Evolutionary conservation across 1,140 invertebrate genomes (phyloP).

Genomic region (Panagrolaimus sp.): DNA sequence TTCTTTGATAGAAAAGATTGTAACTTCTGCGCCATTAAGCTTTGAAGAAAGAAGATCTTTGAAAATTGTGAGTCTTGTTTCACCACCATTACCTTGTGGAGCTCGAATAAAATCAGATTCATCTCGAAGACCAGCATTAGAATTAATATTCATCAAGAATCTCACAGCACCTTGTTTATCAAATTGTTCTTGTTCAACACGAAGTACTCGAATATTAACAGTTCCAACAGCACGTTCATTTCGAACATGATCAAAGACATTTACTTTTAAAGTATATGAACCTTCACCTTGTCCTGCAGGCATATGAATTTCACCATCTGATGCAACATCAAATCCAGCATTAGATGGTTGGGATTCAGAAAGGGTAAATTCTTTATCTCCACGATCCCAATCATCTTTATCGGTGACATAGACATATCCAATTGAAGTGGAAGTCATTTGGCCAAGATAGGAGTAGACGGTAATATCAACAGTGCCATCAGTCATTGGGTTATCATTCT

Average conservation of each 20-base stretch:
- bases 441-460: constrained; percentile 54
- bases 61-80: constrained; percentile 17
- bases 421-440: constrained; percentile 47
- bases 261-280: constrained; percentile 44
- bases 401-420: constrained; percentile 52
- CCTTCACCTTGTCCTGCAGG: constrained; percentile 45
- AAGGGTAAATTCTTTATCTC: constrained; percentile 45
- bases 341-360: background rate
- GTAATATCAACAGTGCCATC: constrained; percentile 49
- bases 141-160: constrained; percentile 16
- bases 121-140: constrained; percentile 12
- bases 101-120: constrained; percentile 20
- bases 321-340: background rate
- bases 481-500: constrained; percentile 57
- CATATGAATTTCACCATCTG: constrained; percentile 42
- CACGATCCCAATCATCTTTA: constrained; percentile 54
- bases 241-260: constrained; percentile 43
- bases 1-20: constrained; percentile 33
- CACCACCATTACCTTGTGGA: background rate
- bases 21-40: constrained; percentile 1
- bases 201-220: constrained; percentile 45
- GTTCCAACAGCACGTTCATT: constrained; percentile 39
- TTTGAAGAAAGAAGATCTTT: background rate
- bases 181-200: constrained; percentile 42
- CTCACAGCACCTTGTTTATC: constrained; percentile 45